Evolutionary conservation across 2,797 vertebrate genomes (phyloP).

Genomic region (Melopsittacus undulatus): DNA sequence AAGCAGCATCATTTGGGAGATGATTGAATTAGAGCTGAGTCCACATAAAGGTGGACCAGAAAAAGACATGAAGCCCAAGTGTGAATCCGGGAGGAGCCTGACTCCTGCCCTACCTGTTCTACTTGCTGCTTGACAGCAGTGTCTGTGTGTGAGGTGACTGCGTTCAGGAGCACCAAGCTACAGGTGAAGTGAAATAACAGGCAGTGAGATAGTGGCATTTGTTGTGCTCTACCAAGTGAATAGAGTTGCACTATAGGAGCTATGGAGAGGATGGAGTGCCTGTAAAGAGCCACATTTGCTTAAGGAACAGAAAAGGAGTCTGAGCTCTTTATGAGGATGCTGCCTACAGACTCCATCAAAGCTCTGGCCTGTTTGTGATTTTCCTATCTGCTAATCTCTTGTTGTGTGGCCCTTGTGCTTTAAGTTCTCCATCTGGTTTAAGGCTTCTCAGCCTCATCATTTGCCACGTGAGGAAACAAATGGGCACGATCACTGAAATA

Average conservation of each 20-base stretch:
- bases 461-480: not conserved
- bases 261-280: rapidly evolving
- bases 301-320: not conserved
- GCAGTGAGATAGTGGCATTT: not conserved
- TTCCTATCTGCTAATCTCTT: not conserved
- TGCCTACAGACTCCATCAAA: not conserved
- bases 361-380: not conserved
- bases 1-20: not conserved
- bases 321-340: not conserved
- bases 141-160: not conserved
- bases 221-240: not conserved
- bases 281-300: rapidly evolving
- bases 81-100: not conserved
- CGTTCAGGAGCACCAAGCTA: rapidly evolving
- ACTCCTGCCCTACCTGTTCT: not conserved
- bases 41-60: not conserved
- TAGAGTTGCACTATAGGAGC: rapidly evolving
- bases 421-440: not conserved
- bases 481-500: not conserved
- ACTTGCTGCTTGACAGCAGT: not conserved
- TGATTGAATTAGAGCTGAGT: not conserved
- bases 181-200: not conserved
- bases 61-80: not conserved
- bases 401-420: not conserved
- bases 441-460: not conserved